Percentiles rank a stretch among this genome's conserved stretches.
Evolutionary conservation across 1,140 invertebrate genomes (phyloP).

Genomic region (Pteromalus puparum): DNA sequence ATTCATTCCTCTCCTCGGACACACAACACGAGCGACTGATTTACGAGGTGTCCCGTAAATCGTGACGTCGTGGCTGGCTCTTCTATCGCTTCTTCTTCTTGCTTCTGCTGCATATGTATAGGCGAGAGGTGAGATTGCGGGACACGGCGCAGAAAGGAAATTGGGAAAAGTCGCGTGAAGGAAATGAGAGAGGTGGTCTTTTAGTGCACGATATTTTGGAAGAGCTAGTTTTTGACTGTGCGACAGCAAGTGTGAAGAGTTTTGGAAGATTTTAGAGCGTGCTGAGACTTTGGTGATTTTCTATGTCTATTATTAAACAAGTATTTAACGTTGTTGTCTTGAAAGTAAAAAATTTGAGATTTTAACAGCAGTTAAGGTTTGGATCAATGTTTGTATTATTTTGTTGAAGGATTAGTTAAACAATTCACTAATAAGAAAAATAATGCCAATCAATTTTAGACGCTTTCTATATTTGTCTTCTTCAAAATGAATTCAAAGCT

Average conservation of each 20-base stretch:
- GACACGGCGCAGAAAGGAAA: background rate
- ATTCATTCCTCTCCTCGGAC: background rate
- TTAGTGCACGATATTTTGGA: too few relatives aligned
- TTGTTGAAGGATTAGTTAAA: slow-evolving; percentile 76
- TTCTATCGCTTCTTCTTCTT: slow-evolving; percentile 20
- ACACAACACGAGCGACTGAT: slow-evolving; percentile 52
- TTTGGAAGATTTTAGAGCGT: background rate
- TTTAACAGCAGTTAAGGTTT: too few relatives aligned
- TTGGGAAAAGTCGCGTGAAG: background rate
- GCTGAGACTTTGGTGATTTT: background rate
- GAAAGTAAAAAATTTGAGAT: too few relatives aligned
- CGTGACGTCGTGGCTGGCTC: slow-evolving; percentile 41
- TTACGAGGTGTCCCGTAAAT: slow-evolving; percentile 63
- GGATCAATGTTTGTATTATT: too few relatives aligned
- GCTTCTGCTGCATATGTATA: background rate
- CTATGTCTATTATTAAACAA: too few relatives aligned
- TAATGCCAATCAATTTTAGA: slow-evolving; percentile 90
- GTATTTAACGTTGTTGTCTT: too few relatives aligned
- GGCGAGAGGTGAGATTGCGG: background rate
- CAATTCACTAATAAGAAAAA: slow-evolving; percentile 92
- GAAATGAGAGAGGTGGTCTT: background rate
- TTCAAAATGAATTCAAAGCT: slow-evolving; percentile 80
- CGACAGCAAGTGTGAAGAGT: background rate
- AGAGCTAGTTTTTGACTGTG: background rate
- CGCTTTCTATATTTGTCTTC: slow-evolving; percentile 86